Percentiles rank a stretch among this genome's conserved stretches.
phyloP scores from a whole-genome alignment of 2,113 vertebrate genomes.

The Heteronetta atricapilla region DNA sequence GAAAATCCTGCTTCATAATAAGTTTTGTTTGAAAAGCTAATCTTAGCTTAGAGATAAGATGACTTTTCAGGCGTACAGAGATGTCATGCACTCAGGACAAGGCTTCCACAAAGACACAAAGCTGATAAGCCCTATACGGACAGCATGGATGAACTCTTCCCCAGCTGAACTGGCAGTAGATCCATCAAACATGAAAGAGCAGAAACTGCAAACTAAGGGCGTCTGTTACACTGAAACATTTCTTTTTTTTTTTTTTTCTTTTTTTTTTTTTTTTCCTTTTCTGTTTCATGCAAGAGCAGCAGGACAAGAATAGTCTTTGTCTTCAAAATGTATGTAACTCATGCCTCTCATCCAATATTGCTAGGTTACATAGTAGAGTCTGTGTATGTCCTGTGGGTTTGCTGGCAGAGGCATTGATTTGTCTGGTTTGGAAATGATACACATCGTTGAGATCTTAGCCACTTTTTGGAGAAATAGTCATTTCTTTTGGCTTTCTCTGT shows the following conservation, averaged over 20 bases:
- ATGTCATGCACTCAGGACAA: conserved; percentile 3
- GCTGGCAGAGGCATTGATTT: not conserved
- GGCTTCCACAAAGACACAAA: conserved; percentile 29
- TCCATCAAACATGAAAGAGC: conserved; percentile 64
- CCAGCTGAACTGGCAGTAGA: conserved; percentile 27
- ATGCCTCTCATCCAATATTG: not conserved
- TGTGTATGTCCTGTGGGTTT: not conserved
- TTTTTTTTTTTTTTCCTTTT: not conserved
- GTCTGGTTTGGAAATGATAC: not conserved
- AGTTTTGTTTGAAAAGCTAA: conserved; percentile 61
- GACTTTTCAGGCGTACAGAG: conserved; percentile 25
- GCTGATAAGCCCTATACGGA: conserved; percentile 48
- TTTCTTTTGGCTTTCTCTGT: not conserved
- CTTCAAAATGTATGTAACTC: not conserved
- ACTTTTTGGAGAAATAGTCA: not conserved
- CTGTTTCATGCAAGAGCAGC: not conserved
- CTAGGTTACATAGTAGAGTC: not conserved
- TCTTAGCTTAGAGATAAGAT: conserved; percentile 51
- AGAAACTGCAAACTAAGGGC: conserved; percentile 48
- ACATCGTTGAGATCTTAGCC: not conserved
- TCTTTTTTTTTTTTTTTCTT: not conserved
- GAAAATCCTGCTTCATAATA: conserved; percentile 38
- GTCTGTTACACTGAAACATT: not conserved
- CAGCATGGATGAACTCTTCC: conserved; percentile 18
- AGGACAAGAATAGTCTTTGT: conserved; percentile 29